Evolutionary conservation across 1,140 invertebrate species (phyloP), one percentile per base, ranked within the genome.

Genomic region (Aphelinus certus): DNA sequence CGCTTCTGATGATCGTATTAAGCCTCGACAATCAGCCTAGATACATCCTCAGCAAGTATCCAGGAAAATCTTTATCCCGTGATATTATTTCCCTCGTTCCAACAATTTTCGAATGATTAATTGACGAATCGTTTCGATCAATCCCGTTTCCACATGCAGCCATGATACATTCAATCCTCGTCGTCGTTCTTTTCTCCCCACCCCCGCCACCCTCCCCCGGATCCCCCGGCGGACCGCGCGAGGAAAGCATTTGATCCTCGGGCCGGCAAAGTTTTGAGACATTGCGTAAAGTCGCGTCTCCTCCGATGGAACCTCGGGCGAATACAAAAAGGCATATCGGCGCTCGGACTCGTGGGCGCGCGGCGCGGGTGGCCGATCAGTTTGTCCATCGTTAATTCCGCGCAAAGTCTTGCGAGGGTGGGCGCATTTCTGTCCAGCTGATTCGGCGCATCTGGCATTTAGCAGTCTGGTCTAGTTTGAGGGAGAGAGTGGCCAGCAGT

Each of bases 381-480:
- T 76, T 71, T 64, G 49, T 42, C 80, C 79, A 80, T 84, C 80
- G 69, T 76, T 76, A 82, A 83, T 84, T 80, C 68, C 68, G 75
- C 68, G 75, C 76, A 82, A 83, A 81, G 78, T 79, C 78, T 61
- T 79, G 77, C 64, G 78, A 81, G 81, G 26, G 26, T 26, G 26
- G 26, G 82, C 79, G 81, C 80, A 84, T 78, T 82, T 84, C 80
- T 82, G 82, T 81, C 75, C 78, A 77, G 84, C 83, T 86, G 85
- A 87, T 87, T 86, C 85, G 81, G 85, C 83, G 84, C 85, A 87
- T 87, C 85, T 86, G 85, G 85, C 84, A 84, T 86, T 87, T 83
- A 82, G 83, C 78, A 83, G 82, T 86, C 81, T 84, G 81, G 81
- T 80, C 80, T 83, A 83, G 82, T 79, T 79, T 75, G 58, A 68